Percentiles rank a stretch among this genome's conserved stretches.
These are phyloP conservation scores for Campopleginae sp. DNA, from an alignment of 2,888 invertebrate species.

Conservation along the genomic window DNA sequence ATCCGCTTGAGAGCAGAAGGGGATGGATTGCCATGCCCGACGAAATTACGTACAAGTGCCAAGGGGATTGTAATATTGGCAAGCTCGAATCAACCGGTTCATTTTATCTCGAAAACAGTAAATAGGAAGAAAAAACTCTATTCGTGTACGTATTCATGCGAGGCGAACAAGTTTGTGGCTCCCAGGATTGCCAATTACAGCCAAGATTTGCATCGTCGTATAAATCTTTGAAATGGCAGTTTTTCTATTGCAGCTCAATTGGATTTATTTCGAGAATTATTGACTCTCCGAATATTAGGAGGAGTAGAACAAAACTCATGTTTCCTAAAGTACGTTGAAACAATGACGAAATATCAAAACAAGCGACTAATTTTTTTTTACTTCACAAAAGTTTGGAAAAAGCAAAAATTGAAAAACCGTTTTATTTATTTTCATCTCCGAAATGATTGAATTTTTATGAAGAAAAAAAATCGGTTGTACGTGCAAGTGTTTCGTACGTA, in stretches of 20 bases:
- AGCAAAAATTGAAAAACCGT: not conserved
- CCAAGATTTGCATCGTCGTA: not conserved
- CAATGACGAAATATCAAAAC: too few relatives aligned
- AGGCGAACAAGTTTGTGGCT: not conserved
- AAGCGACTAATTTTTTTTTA: too few relatives aligned
- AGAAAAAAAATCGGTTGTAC: not conserved
- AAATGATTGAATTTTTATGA: not conserved
- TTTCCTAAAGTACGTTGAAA: too few relatives aligned
- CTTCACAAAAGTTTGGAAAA: too few relatives aligned
- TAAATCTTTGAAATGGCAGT: not conserved
- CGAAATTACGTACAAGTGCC: slow-evolving; percentile 33
- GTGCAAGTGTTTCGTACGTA: not conserved
- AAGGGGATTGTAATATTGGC: slow-evolving; percentile 51
- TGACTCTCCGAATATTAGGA: too few relatives aligned
- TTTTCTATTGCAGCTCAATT: not conserved
- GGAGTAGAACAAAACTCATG: too few relatives aligned
- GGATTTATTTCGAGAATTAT: not conserved
- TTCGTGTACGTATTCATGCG: not conserved
- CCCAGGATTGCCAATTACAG: not conserved
- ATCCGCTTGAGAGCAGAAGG: not conserved
- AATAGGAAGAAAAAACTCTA: not conserved
- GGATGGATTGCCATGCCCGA: slow-evolving; percentile 27
- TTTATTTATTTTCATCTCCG: not conserved
- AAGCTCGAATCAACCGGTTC: slow-evolving; percentile 51
- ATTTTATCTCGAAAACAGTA: slow-evolving; percentile 5